These are phyloP conservation scores for Eugnorisma glareosa DNA, from an alignment of 2,888 invertebrate genomes.

Conservation along the genomic window DNA sequence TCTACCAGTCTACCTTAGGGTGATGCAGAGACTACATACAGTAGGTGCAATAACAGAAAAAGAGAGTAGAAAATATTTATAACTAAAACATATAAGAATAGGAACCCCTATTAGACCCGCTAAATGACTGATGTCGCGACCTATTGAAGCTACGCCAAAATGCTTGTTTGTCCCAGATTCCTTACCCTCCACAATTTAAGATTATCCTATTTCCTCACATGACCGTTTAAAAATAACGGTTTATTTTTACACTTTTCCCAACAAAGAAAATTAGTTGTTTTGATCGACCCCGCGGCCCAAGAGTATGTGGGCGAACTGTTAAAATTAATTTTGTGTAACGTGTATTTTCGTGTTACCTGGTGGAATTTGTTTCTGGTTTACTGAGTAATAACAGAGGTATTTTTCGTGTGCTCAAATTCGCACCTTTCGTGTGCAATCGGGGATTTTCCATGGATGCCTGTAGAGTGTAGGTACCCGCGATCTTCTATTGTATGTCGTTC, in stretches of 20 bases:
- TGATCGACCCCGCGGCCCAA: slow-evolving; percentile 67
- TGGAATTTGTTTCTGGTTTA: slow-evolving; percentile 84
- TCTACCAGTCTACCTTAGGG: too few relatives aligned
- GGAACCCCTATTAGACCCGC: too few relatives aligned
- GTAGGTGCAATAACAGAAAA: too few relatives aligned
- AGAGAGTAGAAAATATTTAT: too few relatives aligned
- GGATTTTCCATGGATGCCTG: slow-evolving; percentile 59
- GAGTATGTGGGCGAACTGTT: slow-evolving; percentile 76
- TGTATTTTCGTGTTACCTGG: slow-evolving; percentile 80
- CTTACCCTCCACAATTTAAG: slow-evolving; percentile 48
- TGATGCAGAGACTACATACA: too few relatives aligned
- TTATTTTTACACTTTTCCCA: slow-evolving; percentile 55
- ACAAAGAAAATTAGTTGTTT: slow-evolving; percentile 79
- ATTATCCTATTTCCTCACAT: slow-evolving; percentile 65
- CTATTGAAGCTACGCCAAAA: slow-evolving; percentile 3
- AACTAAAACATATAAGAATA: too few relatives aligned
- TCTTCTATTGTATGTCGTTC: not conserved
- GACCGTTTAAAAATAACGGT: slow-evolving; percentile 60
- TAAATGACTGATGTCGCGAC: not conserved
- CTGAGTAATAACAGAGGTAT: slow-evolving; percentile 84
- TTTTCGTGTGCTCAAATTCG: slow-evolving; percentile 67
- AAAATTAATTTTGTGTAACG: slow-evolving; percentile 78
- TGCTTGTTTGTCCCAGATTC: slow-evolving; percentile 30
- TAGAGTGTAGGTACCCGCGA: slow-evolving; percentile 9
- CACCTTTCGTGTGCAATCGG: slow-evolving; percentile 70